A percentile compares a stretch with the other conserved stretches of the same genome.
These are phyloP conservation scores for Pica pica DNA, from an alignment of 2,113 vertebrate species.

Conservation along the genomic window DNA sequence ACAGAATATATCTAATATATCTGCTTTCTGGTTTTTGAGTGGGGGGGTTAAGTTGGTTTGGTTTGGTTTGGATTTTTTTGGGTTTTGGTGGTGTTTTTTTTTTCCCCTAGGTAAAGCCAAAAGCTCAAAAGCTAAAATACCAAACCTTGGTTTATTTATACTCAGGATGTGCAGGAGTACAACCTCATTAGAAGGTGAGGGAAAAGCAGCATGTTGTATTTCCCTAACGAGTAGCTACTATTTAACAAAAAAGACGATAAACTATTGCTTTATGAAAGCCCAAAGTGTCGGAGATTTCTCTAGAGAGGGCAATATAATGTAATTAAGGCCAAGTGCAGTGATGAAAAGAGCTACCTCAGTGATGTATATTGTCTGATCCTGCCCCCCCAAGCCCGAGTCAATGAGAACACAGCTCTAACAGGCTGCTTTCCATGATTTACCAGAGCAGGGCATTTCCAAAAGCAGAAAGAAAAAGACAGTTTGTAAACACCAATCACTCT, in stretches of 20 bases:
- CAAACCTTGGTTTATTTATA: not conserved
- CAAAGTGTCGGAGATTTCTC: not conserved
- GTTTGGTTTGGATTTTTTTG: not conserved
- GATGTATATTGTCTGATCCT: not conserved
- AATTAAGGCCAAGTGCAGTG: slow-evolving; percentile 26
- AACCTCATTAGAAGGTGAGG: not conserved
- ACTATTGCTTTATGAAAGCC: not conserved
- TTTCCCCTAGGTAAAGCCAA: not conserved
- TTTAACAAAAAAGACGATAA: slow-evolving; percentile 32
- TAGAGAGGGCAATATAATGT: not conserved
- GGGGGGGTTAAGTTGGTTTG: no score
- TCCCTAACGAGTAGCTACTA: not conserved
- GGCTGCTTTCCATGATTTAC: not conserved
- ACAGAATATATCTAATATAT: not conserved
- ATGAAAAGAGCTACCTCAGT: not conserved
- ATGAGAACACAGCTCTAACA: not conserved
- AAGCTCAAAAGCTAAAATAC: not conserved
- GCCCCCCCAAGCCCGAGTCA: not conserved
- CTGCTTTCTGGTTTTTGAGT: accelerated
- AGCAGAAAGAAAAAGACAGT: not conserved
- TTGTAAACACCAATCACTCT: not conserved
- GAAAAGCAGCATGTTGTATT: not conserved
- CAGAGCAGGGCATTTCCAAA: not conserved
- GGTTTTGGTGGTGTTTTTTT: no score
- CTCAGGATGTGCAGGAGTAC: not conserved